Evolutionary conservation across 2,797 vertebrate species (phyloP).

Genomic region (Xenopus petersii): DNA sequence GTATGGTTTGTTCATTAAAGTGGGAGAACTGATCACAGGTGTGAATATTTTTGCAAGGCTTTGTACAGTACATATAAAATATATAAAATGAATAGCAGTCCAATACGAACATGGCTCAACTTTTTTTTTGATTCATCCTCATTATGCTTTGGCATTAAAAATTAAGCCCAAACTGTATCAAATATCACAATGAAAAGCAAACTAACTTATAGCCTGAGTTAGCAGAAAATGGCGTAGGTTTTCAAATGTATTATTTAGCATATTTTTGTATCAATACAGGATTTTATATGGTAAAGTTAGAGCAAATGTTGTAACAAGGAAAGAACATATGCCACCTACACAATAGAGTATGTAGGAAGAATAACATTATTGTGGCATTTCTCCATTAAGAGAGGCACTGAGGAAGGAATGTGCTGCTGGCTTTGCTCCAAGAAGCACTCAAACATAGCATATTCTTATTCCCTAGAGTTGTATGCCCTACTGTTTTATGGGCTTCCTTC

Average conservation of each 20-base stretch:
- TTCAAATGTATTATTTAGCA: not conserved
- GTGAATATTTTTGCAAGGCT: no score
- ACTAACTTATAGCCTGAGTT: not conserved
- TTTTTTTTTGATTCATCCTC: no score
- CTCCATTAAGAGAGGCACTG: conserved; percentile 8
- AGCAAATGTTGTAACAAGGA: conserved; percentile 9
- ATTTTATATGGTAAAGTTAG: not conserved
- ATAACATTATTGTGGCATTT: conserved; percentile 19
- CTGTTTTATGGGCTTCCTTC: conserved; percentile 21
- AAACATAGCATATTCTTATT: conserved; percentile 3
- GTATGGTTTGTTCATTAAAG: no score
- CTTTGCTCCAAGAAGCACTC: not conserved
- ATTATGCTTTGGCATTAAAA: no score
- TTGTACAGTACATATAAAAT: no score
- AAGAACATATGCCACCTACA: conserved; percentile 35
- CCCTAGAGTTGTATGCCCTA: not conserved
- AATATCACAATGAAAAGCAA: no score
- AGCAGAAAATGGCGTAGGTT: not conserved
- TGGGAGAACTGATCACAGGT: no score
- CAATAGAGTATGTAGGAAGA: conserved; percentile 21
- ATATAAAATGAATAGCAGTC: no score
- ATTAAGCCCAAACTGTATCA: no score
- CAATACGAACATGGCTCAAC: no score
- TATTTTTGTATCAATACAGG: not conserved
- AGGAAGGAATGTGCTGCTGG: conserved; percentile 16